Evolutionary conservation across 2,113 vertebrate species (phyloP), one percentile per base, ranked within the genome.

Genomic region (Myodes glareolus): DNA sequence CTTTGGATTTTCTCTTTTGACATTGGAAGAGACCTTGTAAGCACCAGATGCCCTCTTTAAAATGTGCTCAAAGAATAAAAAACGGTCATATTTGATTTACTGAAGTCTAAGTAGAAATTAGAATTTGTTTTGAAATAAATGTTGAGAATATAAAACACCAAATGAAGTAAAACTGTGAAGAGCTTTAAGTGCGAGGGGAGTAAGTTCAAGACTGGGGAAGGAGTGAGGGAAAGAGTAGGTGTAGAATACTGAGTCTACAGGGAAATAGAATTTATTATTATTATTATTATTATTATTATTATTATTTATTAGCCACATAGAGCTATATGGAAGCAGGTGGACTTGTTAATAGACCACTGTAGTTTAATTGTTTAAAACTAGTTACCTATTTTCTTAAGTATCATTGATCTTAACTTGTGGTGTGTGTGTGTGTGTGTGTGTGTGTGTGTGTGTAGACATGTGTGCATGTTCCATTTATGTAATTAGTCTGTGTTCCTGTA

Each of bases 321-420:
- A 55, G 13, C 25, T 77, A 21, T 29, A 31, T 17, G 1, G n/a
- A 84, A 36, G 85, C 42, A 12, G 21, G 5, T 19, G 9, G 36
- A 52, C 10, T 36, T 80, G 3, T 78, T 45, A 86, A 25, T 31
- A 16, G 86, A 11, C 21, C 31, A 13, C 29, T 91, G 31, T 45
- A 19, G 27, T 85, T 17, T 75, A 68, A 97, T 94, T 93, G n/a
- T 94, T 94, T 95, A 81, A 92, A 90, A 94, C 36, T 91, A 58
- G 17, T 50, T 55, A 19, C 75, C 25, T 45, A 7, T n/a, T 47
- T 94, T 93, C 65, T 50, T 39, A 90, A 50, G 29, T 14, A 61
- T 42, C 39, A 55, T 25, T 61, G 70, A 76, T 45, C 31, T 25
- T 58, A 33, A 58, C 1, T 58, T 58, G 55, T 21, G 58, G 29